Evolutionary conservation across 2,113 vertebrate species (phyloP).

Genomic region (Myrmecophaga tridactyla): DNA sequence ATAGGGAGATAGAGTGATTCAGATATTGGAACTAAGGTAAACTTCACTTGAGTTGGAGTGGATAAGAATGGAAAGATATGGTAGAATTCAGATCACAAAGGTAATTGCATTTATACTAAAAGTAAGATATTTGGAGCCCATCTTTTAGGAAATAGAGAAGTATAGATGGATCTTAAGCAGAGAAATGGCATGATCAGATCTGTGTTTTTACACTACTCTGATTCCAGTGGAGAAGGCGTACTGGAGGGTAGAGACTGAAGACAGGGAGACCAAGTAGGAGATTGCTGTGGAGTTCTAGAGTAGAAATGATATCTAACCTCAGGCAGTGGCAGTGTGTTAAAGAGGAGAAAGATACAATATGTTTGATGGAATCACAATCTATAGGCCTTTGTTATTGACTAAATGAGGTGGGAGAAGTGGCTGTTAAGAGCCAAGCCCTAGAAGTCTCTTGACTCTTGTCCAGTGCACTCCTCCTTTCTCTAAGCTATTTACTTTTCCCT

Average conservation of each 20-base stretch:
- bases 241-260: not conserved
- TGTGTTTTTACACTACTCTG: not conserved
- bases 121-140: not conserved
- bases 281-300: not conserved
- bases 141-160: not conserved
- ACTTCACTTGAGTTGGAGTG: not conserved
- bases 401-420: not conserved
- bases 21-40: not conserved
- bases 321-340: not conserved
- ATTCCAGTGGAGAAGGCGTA: not conserved
- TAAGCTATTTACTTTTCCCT: conserved; percentile 56
- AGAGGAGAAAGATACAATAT: not conserved
- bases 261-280: not conserved
- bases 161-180: not conserved
- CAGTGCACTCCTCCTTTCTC: conserved; percentile 34
- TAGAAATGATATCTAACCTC: not conserved
- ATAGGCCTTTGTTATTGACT: not conserved
- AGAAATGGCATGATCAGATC: not conserved
- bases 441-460: conserved; percentile 32
- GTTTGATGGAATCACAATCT: not conserved
- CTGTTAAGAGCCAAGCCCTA: conserved; percentile 33
- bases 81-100: not conserved
- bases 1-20: not conserved
- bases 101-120: not conserved
- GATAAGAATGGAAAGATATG: not conserved